Percentiles rank a stretch among this genome's conserved stretches.
Evolutionary conservation across 1,140 invertebrate species (phyloP).

Genomic region (Drosophila saltans): DNA sequence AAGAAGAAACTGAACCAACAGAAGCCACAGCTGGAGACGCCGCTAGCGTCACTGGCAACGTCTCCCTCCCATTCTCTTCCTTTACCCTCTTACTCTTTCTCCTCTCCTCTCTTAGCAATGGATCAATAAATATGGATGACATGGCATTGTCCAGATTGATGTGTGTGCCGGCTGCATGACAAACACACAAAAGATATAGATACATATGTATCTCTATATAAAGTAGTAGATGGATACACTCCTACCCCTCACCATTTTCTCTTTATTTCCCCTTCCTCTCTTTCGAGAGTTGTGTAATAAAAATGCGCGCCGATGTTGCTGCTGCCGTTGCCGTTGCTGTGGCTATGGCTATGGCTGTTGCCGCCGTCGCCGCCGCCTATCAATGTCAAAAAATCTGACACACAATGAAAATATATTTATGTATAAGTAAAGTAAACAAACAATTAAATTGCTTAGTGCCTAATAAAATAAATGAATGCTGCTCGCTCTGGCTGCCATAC

Average conservation of each 20-base stretch:
- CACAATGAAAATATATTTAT: conserved; percentile 56
- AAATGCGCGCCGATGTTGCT: conserved; percentile 57
- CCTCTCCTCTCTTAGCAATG: conserved; percentile 31
- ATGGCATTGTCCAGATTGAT: conserved; percentile 77
- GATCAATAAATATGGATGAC: conserved; percentile 81
- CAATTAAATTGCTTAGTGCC: conserved; percentile 79
- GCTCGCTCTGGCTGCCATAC: conserved; percentile 30
- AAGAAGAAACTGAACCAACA: conserved; percentile 21
- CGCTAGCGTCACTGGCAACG: conserved; percentile 28
- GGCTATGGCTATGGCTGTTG: no score
- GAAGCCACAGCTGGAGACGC: conserved; percentile 57
- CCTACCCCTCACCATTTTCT: background rate
- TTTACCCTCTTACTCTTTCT: background rate
- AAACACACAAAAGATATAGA: conserved; percentile 11
- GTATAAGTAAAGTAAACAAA: conserved; percentile 77
- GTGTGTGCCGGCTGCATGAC: conserved; percentile 40
- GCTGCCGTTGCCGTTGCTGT: background rate
- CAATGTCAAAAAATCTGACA: conserved; percentile 81
- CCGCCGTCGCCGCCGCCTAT: conserved; percentile 44
- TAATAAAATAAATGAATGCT: conserved; percentile 79
- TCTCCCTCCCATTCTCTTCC: background rate
- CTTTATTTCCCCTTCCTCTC: no score
- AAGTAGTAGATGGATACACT: conserved; percentile 42
- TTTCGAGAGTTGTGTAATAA: conserved; percentile 66
- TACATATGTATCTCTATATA: conserved; percentile 21